These are phyloP conservation scores for Etheostoma cragini DNA, from an alignment of 2,113 vertebrate genomes.

Conservation along the genomic window DNA sequence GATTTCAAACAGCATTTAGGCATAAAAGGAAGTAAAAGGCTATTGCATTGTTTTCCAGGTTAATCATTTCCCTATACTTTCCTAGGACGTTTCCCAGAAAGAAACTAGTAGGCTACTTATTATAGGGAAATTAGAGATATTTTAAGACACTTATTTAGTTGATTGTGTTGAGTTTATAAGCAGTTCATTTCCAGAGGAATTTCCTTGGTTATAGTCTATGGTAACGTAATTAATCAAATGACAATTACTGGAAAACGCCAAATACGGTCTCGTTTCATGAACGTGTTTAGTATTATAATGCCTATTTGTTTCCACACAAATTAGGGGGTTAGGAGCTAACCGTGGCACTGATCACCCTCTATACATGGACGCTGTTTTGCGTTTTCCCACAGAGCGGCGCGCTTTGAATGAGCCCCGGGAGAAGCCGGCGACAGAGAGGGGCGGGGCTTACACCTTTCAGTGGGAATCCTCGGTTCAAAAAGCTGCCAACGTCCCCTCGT, in stretches of 20 bases:
- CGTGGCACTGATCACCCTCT: conserved; percentile 18
- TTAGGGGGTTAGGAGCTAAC: no score
- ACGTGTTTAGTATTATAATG: neutral
- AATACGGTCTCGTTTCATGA: neutral
- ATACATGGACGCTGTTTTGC: neutral
- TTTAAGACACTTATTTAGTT: neutral
- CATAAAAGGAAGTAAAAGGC: neutral
- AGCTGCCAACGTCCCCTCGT: conserved; percentile 48
- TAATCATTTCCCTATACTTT: neutral
- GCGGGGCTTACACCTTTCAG: conserved; percentile 74
- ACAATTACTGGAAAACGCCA: neutral
- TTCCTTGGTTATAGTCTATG: neutral
- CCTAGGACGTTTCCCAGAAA: neutral
- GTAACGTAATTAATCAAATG: no score
- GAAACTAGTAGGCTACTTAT: neutral
- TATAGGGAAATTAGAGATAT: neutral
- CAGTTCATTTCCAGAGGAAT: neutral
- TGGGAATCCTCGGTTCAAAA: conserved; percentile 80
- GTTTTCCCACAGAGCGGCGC: conserved; percentile 53
- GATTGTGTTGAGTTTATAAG: neutral
- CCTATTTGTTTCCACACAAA: neutral
- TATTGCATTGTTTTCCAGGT: neutral
- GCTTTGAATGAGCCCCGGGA: conserved; percentile 45
- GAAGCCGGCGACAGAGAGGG: conserved; percentile 45
- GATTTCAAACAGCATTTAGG: neutral